Base-by-base conservation (phyloP, 2,888 invertebrate genomes). In the Pemphredon lugubris region DNA sequence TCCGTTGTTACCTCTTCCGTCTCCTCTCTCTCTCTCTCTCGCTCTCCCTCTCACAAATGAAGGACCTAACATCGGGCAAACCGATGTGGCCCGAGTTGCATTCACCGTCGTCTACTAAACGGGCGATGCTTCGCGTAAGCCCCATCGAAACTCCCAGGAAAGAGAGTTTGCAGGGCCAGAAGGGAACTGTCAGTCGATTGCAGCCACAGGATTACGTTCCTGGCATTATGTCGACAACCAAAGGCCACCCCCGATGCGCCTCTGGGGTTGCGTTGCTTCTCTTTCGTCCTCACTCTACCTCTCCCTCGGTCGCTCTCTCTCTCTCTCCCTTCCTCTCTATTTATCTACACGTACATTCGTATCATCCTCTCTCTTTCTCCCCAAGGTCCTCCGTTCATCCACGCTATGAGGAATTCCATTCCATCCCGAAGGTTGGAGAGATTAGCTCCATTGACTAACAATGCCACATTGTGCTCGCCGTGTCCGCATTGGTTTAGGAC, bases 381-480 rank as follows among this genome's bases (percentile, higher is more conserved):
- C n/a, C 16, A 26, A 30, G 55, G 32, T 34, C 16, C 34, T 32
- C 32, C 57, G 42, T 34, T 30, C 55, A 48, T 58, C 42, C 67
- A 77, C 55, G 57, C 72, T 51, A 47, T 68, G 76, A 72, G 83
- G 60, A 78, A 81, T 83, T 81, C 73, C 77, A 72, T 71, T 70
- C 59, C 73, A 45, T 67, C 20, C 65, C 32, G 63, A 68, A 61
- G 60, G 58, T 76, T 63, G 72, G 48, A 61, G 75, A 77, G 79
- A 83, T 83, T 82, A 83, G 72, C 77, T 80, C 50, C 69, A 75
- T 82, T 74, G 84, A 79, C 75, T 79, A 79, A 83, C 82, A 79
- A 81, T 80, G 54, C 78, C 63, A 74, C 75, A 67, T 73, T 78
- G 75, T 79, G 55, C 54, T 58, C 44, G 21, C 64, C 39, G 55